Evolutionary conservation across 2,113 vertebrate species (phyloP).

Genomic region (Leptocoma aspasia): DNA sequence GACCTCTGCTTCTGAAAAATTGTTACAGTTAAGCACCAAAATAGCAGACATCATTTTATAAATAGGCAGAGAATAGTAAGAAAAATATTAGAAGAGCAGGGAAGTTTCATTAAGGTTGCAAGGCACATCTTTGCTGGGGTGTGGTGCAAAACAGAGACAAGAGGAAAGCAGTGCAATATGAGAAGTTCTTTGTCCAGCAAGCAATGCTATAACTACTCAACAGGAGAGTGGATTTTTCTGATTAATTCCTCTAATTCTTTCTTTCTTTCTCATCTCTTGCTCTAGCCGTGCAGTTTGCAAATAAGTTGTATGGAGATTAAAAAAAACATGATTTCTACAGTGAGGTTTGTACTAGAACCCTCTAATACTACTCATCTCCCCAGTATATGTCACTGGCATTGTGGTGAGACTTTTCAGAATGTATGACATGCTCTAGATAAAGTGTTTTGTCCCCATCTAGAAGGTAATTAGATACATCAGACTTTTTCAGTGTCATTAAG

Average conservation of each 20-base stretch:
- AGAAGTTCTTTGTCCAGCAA: neutral
- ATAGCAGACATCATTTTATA: constrained; percentile 5
- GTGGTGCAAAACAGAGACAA: neutral
- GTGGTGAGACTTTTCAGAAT: neutral
- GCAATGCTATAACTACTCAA: neutral
- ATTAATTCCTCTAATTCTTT: neutral
- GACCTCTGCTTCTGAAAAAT: neutral
- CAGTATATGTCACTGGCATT: neutral
- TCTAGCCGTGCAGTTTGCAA: neutral
- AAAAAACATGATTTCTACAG: neutral
- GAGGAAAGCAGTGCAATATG: neutral
- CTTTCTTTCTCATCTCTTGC: neutral
- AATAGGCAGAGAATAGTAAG: neutral
- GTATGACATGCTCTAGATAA: neutral
- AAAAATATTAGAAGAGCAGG: neutral
- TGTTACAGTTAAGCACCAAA: neutral
- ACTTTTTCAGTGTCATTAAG: neutral
- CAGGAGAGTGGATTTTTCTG: neutral
- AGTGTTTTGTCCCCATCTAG: neutral
- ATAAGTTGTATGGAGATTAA: neutral
- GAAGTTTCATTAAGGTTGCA: neutral
- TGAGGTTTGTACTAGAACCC: neutral
- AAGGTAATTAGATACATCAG: neutral
- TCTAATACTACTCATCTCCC: neutral
- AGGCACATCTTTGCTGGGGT: neutral